Base-by-base conservation (phyloP, 1,140 invertebrate genomes). In the Belonocnema kinseyi region DNA sequence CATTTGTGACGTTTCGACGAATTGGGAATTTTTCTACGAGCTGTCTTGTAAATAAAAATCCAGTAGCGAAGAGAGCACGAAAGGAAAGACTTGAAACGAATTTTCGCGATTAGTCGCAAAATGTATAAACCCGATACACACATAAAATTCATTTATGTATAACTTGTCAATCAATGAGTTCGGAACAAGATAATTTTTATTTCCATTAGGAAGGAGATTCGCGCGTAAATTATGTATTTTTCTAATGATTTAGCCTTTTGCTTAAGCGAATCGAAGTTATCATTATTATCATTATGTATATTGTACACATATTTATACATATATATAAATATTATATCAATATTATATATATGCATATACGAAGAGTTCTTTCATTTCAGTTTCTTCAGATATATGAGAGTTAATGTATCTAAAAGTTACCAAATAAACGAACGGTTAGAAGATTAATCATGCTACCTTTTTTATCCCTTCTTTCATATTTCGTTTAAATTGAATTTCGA, bases 361-460 rank as follows among this genome's bases (percentile, higher is more conserved):
- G 75, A 80, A 82, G 66, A 77, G 80, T 85, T 84, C 73, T 82
- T 56, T 78, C 74, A 75, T 83, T 86, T 86, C 79, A 82, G 85
- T 85, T 87, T 40, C 78, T 78, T 78, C 88, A 88, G 85, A 85
- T 85, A 66, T 88, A 87, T 74, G 80, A 83, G 80, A 82, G 83
- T 87, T 85, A 83, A 84, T 90, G 87, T 89, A 86, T 87, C 84
- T 85, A 88, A 89, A 86, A 88, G 87, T 88, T 89, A 90, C 87
- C 86, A 90, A 89, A 89, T 89, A 90, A 90, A 90, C 83, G 73
- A 88, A 82, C 76, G 83, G 84, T 85, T 88, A 87, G 88, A 86
- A 85, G 70, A 85, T 80, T 83, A 79, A 19, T 14, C 10, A 7
- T 46, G 7, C 40, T 46, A 46, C 11, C 40, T 46, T 46, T 46